Percentiles rank a stretch among this genome's conserved stretches.
These are phyloP conservation scores for Thereva nobilitata DNA, from an alignment of 2,888 invertebrate species.

Conservation along the genomic window DNA sequence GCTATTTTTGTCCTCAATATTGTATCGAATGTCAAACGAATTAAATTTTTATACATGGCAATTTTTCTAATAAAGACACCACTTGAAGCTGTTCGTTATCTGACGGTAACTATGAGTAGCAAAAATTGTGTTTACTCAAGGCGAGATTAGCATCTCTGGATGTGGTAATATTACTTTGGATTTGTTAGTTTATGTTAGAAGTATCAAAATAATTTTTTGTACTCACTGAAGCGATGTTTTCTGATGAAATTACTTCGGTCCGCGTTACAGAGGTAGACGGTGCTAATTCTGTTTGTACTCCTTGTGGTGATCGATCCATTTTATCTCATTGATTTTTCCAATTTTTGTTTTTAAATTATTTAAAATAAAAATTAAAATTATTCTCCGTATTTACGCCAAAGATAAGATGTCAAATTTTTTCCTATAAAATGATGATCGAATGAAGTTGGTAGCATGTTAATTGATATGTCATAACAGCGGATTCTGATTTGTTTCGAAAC, in stretches of 20 bases:
- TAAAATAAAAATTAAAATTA: conserved; percentile 5
- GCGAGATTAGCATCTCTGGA: background rate
- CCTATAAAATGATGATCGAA: background rate
- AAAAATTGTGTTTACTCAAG: no score
- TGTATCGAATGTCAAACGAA: no score
- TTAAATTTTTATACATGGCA: no score
- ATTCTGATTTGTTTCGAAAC: no score
- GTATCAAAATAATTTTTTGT: background rate
- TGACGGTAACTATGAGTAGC: no score
- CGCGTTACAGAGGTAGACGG: conserved; percentile 35
- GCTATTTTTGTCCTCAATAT: background rate
- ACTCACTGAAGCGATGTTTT: conserved; percentile 29
- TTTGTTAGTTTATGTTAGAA: no score
- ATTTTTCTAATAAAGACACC: no score
- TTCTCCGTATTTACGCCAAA: background rate
- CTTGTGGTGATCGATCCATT: conserved; percentile 39
- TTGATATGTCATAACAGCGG: no score
- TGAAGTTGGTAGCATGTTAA: no score
- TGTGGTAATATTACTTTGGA: background rate
- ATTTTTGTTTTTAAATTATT: background rate
- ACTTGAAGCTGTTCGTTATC: no score
- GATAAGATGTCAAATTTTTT: background rate
- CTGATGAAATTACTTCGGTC: conserved; percentile 30
- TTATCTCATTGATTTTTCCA: background rate
- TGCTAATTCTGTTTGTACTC: conserved; percentile 18